phyloP scores from a whole-genome alignment of 2,113 vertebrate genomes.

The Crypturellus undulatus region DNA sequence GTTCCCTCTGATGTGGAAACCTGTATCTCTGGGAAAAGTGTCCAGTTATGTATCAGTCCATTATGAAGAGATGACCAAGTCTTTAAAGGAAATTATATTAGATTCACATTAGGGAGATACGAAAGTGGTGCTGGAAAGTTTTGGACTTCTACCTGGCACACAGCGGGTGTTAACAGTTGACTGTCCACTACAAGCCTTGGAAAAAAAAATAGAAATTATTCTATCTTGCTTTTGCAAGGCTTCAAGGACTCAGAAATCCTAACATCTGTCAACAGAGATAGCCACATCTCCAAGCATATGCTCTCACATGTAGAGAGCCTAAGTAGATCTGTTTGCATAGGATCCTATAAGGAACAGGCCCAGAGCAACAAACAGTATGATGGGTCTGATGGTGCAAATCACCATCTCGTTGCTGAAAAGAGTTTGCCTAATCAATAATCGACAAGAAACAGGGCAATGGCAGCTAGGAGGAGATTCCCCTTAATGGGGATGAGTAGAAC shows the following conservation, averaged over 20 bases:
- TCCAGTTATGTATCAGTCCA: neutral
- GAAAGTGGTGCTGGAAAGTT: neutral
- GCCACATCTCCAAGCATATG: neutral
- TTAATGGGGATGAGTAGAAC: neutral
- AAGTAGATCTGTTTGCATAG: neutral
- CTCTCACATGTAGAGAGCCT: neutral
- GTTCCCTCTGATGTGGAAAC: neutral
- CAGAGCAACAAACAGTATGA: neutral
- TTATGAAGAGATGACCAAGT: neutral
- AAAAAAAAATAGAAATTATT: neutral
- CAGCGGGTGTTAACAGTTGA: neutral
- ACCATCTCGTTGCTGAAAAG: neutral
- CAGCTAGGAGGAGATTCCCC: neutral
- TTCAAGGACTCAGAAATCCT: neutral
- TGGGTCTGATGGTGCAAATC: neutral
- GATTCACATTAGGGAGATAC: neutral
- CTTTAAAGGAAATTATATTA: neutral
- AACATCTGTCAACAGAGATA: neutral
- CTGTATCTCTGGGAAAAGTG: neutral
- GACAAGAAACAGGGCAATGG: neutral
- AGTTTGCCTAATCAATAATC: neutral
- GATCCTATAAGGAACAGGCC: neutral
- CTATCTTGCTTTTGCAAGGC: neutral
- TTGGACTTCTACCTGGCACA: neutral
- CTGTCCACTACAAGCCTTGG: neutral